Base-by-base conservation (phyloP, 2,888 invertebrate species). In the Rotaria macrura region DNA sequence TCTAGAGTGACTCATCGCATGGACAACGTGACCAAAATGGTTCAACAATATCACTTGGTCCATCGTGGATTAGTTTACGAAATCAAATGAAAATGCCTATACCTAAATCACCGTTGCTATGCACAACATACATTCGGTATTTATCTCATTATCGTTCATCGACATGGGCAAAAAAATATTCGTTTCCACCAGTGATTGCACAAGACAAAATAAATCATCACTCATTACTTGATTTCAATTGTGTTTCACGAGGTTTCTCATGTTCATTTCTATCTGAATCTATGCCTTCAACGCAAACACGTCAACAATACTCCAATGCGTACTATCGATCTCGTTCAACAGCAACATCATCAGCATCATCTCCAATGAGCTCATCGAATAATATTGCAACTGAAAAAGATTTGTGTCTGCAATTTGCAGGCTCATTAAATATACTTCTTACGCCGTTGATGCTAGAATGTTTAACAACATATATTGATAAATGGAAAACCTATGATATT, bases 31-130 rank as follows among this genome's bases (percentile, higher is more conserved):
- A 65, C 3, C 34, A n/a, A n/a, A n/a, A n/a, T n/a, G n/a, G n/a
- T n/a, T n/a, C n/a, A n/a, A n/a, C n/a, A n/a, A n/a, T n/a, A n/a
- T n/a, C n/a, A n/a, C n/a, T n/a, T n/a, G n/a, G n/a, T n/a, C 17
- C 74, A 23, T 74, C 74, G 25, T 74, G 74, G 74, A 74, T 74
- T 25, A 74, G 20, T 40, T 40, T 74, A 40, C 40, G 74, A 10
- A 74, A 5, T 40, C 74, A 74, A 40, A 74, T 74, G 74, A 74
- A 74, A 74, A 74, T 74, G 74, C 40, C 74, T 25, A 74, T 74
- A 40, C 74, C 20, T 40, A 74, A 74, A 40, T 74, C 74, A 7
- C 40, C 74, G 0, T 23, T 74, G 25, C 29, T 74, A 74, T 74
- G 23, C 4, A 74, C 74, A 40, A 40, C 74, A 4, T 74, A 74